A percentile compares a stretch with the other conserved stretches of the same genome.
Conservation (phyloP, 2,113 vertebrate genomes). For the Mirza zaza region DNA sequence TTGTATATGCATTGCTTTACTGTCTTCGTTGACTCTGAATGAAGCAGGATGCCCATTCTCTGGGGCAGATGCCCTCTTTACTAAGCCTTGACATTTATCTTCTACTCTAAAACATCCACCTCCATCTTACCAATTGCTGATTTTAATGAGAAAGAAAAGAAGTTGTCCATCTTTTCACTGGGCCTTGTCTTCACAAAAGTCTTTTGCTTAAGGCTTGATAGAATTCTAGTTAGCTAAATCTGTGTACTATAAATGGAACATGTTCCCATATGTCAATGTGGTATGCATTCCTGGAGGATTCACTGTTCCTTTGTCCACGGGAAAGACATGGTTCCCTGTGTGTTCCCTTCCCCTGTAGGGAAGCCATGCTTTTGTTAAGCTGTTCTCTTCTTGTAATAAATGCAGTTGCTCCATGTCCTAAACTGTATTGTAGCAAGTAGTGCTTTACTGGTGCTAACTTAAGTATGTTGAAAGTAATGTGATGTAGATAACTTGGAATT, state of each 20-base stretch:
- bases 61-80: background rate
- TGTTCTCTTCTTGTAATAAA: background rate
- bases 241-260: background rate
- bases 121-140: background rate
- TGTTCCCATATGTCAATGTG: background rate
- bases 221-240: background rate
- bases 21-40: background rate
- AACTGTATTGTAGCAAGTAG: background rate
- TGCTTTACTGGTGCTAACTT: background rate
- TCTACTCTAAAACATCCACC: background rate
- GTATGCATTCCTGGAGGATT: background rate
- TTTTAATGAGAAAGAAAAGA: constrained; percentile 7
- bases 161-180: background rate
- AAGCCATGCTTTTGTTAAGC: background rate
- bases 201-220: background rate
- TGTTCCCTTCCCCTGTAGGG: background rate
- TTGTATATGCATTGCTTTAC: background rate
- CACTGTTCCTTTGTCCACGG: background rate
- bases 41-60: background rate
- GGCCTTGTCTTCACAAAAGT: background rate
- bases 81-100: background rate
- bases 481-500: background rate
- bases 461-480: background rate
- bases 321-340: background rate
- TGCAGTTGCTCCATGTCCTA: background rate